Conservation (phyloP, 2,888 invertebrate species). For the Lasioglossum villosulum region DNA sequence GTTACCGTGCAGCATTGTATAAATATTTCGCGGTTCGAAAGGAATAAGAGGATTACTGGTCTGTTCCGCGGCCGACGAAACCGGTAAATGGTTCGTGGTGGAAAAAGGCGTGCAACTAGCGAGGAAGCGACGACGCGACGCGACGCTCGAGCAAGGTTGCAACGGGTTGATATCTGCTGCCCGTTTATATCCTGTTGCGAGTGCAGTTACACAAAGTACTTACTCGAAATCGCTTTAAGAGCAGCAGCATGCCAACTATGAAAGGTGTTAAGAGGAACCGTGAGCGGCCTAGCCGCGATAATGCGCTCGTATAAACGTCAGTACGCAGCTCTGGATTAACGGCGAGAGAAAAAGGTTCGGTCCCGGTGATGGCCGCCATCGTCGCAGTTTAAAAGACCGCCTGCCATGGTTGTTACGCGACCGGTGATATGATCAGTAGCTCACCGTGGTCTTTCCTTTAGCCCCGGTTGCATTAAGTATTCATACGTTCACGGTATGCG, state of each 20-base stretch:
- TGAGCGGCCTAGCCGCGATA: slow-evolving; percentile 75
- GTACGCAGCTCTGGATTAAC: slow-evolving; percentile 60
- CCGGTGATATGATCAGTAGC: slow-evolving; percentile 64
- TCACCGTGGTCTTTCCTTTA: slow-evolving; percentile 6
- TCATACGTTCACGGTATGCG: slow-evolving; percentile 29
- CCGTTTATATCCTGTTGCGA: slow-evolving; percentile 73
- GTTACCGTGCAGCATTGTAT: neutral
- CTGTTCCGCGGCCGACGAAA: slow-evolving; percentile 29
- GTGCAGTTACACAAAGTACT: slow-evolving; percentile 79
- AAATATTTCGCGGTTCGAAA: neutral
- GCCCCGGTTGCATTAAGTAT: slow-evolving; percentile 67
- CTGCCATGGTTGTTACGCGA: slow-evolving; percentile 46
- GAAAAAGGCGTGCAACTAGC: slow-evolving; percentile 29
- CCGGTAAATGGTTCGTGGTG: slow-evolving; percentile 52
- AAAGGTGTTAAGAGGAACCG: slow-evolving; percentile 74
- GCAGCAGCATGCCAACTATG: slow-evolving; percentile 75
- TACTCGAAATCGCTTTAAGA: slow-evolving; percentile 76
- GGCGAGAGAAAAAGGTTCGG: slow-evolving; percentile 39
- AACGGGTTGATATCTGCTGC: slow-evolving; percentile 75
- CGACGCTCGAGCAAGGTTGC: slow-evolving; percentile 12
- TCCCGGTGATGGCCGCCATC: slow-evolving; percentile 48
- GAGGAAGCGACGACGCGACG: slow-evolving; percentile 11
- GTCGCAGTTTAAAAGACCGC: slow-evolving; percentile 61
- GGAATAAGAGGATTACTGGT: slow-evolving; percentile 25
- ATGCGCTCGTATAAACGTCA: slow-evolving; percentile 70